Evolutionary conservation across 1,140 invertebrate genomes (phyloP).

Genomic region (Listronotus oregonensis): DNA sequence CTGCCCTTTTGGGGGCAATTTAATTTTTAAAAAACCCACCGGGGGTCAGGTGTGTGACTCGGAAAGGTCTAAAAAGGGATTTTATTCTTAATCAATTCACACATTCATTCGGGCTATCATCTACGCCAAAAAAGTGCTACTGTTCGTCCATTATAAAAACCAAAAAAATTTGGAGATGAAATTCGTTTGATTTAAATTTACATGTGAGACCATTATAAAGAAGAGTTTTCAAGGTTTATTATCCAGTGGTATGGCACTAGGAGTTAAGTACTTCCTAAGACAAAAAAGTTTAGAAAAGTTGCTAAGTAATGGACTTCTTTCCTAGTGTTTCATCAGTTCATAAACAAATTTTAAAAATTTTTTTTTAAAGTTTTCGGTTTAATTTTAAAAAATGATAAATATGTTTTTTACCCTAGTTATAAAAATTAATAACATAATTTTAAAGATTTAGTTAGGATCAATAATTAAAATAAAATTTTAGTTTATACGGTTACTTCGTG

Average conservation of each 20-base stretch:
- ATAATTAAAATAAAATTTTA: too few species aligned
- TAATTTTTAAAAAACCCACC: conserved; percentile 21
- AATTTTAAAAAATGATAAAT: too few species aligned
- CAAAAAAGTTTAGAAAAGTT: not conserved
- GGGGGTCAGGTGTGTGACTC: conserved; percentile 37
- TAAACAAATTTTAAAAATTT: too few species aligned
- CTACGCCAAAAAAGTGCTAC: conserved; percentile 46
- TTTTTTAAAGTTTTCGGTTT: too few species aligned
- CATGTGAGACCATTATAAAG: conserved; percentile 17
- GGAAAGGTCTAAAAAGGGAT: conserved; percentile 37
- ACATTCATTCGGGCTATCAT: conserved; percentile 45
- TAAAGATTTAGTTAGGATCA: too few species aligned
- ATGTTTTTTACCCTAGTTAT: too few species aligned
- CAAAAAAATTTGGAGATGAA: conserved; percentile 32
- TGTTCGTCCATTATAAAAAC: conserved; percentile 42
- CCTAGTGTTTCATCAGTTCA: too few species aligned
- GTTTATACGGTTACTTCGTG: too few species aligned
- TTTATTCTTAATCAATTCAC: conserved; percentile 46
- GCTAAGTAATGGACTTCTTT: too few species aligned
- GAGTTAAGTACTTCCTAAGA: conserved; percentile 9
- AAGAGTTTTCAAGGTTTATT: conserved; percentile 19
- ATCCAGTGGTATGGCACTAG: conserved; percentile 27
- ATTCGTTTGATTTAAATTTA: conserved; percentile 20
- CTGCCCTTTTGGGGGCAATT: conserved; percentile 2
- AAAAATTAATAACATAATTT: too few species aligned